Base-by-base conservation (phyloP, 1,140 invertebrate species). In the Eriocheir sinensis region DNA sequence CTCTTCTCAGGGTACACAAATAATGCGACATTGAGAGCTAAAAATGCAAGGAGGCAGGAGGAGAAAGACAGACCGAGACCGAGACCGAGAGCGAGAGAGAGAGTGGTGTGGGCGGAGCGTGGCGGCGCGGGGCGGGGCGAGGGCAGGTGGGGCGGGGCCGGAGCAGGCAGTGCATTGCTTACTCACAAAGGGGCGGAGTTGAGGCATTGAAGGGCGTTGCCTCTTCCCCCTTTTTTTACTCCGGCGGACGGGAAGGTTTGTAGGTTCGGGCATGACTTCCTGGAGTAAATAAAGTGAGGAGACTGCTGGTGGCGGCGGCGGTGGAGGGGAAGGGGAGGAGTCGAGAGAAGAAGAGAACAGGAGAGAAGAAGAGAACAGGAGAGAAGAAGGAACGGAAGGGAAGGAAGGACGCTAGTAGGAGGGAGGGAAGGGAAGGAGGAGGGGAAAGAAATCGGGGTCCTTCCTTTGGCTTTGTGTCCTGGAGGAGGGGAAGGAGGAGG, bases 251-350 rank as follows among this genome's bases (percentile, higher is more conserved):
- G 38, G 88, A 53, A 89, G 88, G 88, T 40, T 48, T 53, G 53
- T 89, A 44, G 91, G 72, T 92, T 91, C 83, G 91, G 91, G 91
- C 91, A 92, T 92, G 91, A 92, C 91, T 92, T 92, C 91, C 91
- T 92, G 91, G 91, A 92, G 79, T 92, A 92, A 83, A 92, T 92
- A 92, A 92, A 92, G 91, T 85, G 79, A 44, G 72, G 27, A 92
- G 91, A 48, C 41, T 89, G 60, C 60, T 72, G 60, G 12, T 4
- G 60, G 60, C n/a, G n/a, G n/a, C n/a, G n/a, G n/a, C n/a, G n/a
- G n/a, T 83, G 85, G 41, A 9, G 32, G 6, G 30, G 41, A 44
- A 83, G 30, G n/a, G 30, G 40, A 89, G 40, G 40, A 40, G 44
- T 8, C 44, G 44, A 4, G 60, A n/a, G 32, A 12, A 41, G 32